Conservation (phyloP, 2,113 vertebrate genomes). For the Labeo rohita region DNA sequence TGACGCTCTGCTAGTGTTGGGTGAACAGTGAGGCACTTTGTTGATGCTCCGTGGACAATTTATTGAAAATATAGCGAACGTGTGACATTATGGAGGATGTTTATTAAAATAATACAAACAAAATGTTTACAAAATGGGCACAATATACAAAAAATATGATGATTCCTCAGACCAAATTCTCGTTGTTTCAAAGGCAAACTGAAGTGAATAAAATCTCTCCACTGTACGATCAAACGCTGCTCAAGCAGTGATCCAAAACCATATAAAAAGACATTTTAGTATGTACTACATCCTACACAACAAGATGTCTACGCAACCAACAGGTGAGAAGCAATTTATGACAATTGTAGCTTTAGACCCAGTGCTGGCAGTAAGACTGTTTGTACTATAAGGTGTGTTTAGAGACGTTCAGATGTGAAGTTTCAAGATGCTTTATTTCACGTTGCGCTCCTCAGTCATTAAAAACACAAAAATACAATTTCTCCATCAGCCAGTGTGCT, state of each 20-base stretch:
- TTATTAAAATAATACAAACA: background rate
- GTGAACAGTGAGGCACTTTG: slow-evolving; percentile 46
- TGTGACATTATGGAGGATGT: background rate
- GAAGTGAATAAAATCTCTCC: slow-evolving; percentile 1
- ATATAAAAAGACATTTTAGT: background rate
- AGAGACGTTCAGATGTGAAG: background rate
- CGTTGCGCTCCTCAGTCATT: background rate
- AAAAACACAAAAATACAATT: background rate
- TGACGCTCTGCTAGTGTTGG: background rate
- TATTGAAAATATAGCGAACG: background rate
- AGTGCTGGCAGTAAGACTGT: background rate
- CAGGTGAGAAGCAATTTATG: background rate
- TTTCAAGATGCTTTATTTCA: background rate
- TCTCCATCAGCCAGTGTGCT: background rate
- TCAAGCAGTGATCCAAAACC: background rate
- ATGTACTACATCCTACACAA: background rate
- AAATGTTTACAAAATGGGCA: background rate
- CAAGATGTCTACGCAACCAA: background rate
- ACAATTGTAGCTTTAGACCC: background rate
- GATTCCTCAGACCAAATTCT: slow-evolving; percentile 6
- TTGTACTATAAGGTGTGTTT: background rate
- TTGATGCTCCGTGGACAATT: background rate
- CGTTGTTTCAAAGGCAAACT: slow-evolving; percentile 19
- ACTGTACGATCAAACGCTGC: background rate
- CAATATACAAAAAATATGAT: background rate